Base-by-base conservation (phyloP, 2,113 vertebrate species). In the Porphyrio hochstetteri region DNA sequence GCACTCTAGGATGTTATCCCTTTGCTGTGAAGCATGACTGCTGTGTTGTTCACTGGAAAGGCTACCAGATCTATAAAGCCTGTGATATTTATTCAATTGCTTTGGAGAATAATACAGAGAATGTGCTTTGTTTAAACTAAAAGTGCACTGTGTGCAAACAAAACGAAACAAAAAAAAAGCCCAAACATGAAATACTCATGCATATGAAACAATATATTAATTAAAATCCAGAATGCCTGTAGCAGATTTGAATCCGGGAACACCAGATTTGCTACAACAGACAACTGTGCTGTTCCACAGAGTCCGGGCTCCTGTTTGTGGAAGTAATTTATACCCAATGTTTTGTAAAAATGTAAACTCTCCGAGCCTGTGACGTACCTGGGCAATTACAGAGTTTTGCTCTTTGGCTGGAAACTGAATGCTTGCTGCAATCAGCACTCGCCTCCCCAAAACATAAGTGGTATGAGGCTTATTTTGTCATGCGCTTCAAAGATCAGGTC, bases 11-110 rank as follows among this genome's bases (percentile, higher is more conserved):
- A 86, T 93, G 87, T 91, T 94, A 90, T 92, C 88, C 96, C 86
- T 94, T 96, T 77, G n/a, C 93, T 77, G 87, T 88, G 95, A 96
- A 93, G 95, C 94, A 95, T 84, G 89, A 96, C 96, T 97, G 92
- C 91, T 76, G 81, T 77, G 56, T 59, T 74, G 85, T 52, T 93
- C 82, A 23, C 81, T 85, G 92, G 29, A 92, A 90, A 76, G 81
- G 87, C 79, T 82, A 82, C 79, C 71, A 61, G 71, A 89, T 92
- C 96, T 96, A 90, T 81, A 92, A 76, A 77, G 67, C 42, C 53
- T 5, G 44, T 68, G 87, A 79, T 94, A 94, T 94, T 94, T 94
- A 92, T 96, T 96, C 88, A 74, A 3, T 91, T 61, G 74, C 87
- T 95, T 63, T 21, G 50, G 78, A 94, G 91, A 88, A 59, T 77